Conservation (phyloP, 2,797 vertebrate genomes). For the Luscinia megarhynchos region DNA sequence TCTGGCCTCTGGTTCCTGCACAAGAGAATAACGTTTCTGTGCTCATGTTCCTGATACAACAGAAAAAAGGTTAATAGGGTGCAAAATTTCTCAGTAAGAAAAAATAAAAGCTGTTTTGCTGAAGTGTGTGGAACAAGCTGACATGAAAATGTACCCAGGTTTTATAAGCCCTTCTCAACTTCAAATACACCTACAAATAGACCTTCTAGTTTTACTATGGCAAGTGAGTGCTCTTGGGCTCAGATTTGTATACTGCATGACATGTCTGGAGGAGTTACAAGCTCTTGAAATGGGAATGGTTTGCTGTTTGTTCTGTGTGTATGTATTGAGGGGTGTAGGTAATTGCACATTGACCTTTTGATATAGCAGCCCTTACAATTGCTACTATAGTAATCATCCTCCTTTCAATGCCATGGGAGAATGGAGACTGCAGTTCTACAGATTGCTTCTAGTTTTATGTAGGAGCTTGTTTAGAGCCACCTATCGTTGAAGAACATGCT, state of each 20-base stretch:
- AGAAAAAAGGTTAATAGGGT: conserved; percentile 56
- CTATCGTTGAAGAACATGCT: conserved; percentile 2
- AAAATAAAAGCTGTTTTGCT: conserved; percentile 39
- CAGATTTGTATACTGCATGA: conserved; percentile 33
- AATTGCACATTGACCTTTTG: conserved; percentile 41
- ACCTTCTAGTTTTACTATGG: not conserved
- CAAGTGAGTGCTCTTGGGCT: not conserved
- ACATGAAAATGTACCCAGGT: conserved; percentile 15
- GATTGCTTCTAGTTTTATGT: conserved; percentile 47
- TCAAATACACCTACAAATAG: conserved; percentile 15
- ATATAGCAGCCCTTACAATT: conserved; percentile 22
- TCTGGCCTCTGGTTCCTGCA: not conserved
- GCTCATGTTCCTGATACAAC: not conserved
- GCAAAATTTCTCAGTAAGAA: conserved; percentile 33
- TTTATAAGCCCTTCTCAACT: conserved; percentile 20
- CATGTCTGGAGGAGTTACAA: conserved; percentile 35
- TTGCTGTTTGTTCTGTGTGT: conserved; percentile 28
- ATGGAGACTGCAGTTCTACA: conserved; percentile 17
- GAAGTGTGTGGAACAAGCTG: conserved; percentile 22
- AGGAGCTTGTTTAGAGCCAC: conserved; percentile 18
- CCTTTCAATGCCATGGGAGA: conserved; percentile 22
- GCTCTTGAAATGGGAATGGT: conserved; percentile 20
- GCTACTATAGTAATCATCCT: conserved; percentile 36
- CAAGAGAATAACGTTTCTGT: not conserved
- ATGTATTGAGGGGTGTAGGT: not conserved